Percentiles rank a stretch among this genome's conserved stretches.
These are phyloP conservation scores for Philopedon plagiatum DNA, from an alignment of 2,888 invertebrate genomes.

Conservation along the genomic window DNA sequence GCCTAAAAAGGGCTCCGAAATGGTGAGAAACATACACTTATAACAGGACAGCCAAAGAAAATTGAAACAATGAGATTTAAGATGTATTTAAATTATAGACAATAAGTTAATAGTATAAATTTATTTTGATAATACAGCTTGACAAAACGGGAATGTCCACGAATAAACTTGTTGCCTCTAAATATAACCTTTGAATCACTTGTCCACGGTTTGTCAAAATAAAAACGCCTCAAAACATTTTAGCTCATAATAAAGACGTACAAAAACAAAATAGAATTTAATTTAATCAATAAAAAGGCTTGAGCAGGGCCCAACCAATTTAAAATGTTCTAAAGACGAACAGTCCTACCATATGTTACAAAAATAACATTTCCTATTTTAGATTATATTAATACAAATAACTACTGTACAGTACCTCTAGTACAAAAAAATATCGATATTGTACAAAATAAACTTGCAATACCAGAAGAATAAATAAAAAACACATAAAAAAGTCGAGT, in stretches of 20 bases:
- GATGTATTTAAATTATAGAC: slow-evolving; percentile 55
- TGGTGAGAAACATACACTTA: slow-evolving; percentile 28
- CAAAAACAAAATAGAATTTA: slow-evolving; percentile 54
- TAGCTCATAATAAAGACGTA: slow-evolving; percentile 35
- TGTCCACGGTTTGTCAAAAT: slow-evolving; percentile 61
- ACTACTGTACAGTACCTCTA: slow-evolving; percentile 59
- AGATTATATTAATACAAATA: slow-evolving; percentile 58
- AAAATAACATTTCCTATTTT: slow-evolving; percentile 59
- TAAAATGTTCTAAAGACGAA: slow-evolving; percentile 63
- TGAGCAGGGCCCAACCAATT: slow-evolving; percentile 56
- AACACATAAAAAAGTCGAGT: slow-evolving; percentile 51
- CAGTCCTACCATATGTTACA: slow-evolving; percentile 67
- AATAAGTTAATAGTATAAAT: slow-evolving; percentile 67
- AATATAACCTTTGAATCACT: slow-evolving; percentile 38
- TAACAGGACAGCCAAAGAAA: slow-evolving; percentile 31
- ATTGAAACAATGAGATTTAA: slow-evolving; percentile 38
- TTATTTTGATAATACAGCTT: slow-evolving; percentile 67
- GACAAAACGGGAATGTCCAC: slow-evolving; percentile 68
- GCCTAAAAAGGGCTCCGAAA: slow-evolving; percentile 24
- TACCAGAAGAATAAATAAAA: slow-evolving; percentile 55
- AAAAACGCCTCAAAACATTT: slow-evolving; percentile 53
- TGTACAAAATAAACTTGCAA: slow-evolving; percentile 57
- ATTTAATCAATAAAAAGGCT: slow-evolving; percentile 62
- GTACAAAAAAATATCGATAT: slow-evolving; percentile 56
- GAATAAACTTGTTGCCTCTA: slow-evolving; percentile 56